Evolutionary conservation across 2,888 invertebrate genomes (phyloP).

Genomic region (Germaria angustata): DNA sequence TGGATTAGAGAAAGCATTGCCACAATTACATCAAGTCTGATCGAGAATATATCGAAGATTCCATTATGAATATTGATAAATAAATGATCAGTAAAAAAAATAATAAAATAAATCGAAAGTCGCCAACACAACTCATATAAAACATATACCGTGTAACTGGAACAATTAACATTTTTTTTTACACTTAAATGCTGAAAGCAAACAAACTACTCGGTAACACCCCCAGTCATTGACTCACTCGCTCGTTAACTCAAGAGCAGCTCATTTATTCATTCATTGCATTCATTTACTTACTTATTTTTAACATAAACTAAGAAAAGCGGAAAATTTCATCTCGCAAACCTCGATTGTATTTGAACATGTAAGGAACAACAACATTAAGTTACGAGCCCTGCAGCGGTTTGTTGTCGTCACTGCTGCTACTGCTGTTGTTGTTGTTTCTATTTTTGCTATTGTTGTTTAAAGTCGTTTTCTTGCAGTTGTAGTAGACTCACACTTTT

Average conservation of each 20-base stretch:
- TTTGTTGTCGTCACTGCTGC: not conserved
- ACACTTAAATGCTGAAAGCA: slow-evolving; percentile 51
- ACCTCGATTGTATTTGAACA: slow-evolving; percentile 28
- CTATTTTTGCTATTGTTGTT: slow-evolving; percentile 23
- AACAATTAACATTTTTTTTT: slow-evolving; percentile 60
- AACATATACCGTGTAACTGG: slow-evolving; percentile 48
- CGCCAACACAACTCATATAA: not conserved
- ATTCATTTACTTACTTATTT: slow-evolving; percentile 43
- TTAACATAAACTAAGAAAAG: not conserved
- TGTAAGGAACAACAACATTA: slow-evolving; percentile 26
- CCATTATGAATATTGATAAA: no score
- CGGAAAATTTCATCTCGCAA: slow-evolving; percentile 6
- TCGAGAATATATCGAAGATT: no score
- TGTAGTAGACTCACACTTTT: not conserved
- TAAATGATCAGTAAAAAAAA: no score
- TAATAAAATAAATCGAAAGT: no score
- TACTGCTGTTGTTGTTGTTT: not conserved
- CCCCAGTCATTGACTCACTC: slow-evolving; percentile 7
- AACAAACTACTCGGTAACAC: slow-evolving; percentile 43
- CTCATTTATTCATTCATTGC: slow-evolving; percentile 33
- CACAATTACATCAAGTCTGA: no score
- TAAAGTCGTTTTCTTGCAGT: slow-evolving; percentile 33
- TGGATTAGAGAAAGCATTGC: no score
- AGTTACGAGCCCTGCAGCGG: slow-evolving; percentile 24
- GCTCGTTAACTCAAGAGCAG: slow-evolving; percentile 4